Base-by-base conservation (phyloP, 1,140 invertebrate species). In the Elymnias hypermnestra region DNA sequence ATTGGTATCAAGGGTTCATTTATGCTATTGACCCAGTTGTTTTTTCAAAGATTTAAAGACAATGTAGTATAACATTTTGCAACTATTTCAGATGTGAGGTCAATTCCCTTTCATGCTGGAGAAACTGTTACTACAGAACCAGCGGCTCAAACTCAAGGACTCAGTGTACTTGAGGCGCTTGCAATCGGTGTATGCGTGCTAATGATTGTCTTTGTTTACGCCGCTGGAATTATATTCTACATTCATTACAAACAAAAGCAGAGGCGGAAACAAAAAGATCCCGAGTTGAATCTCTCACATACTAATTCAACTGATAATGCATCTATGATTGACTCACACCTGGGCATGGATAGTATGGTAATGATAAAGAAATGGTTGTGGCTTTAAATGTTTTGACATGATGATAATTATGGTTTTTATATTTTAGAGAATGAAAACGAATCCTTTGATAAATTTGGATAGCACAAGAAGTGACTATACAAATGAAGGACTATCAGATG, bases 391-490 rank as follows among this genome's bases (percentile, higher is more conserved):
- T n/a, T n/a, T n/a, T n/a, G n/a, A n/a, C n/a, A n/a, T n/a, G n/a
- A n/a, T n/a, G n/a, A n/a, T n/a, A n/a, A n/a, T n/a, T n/a, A n/a
- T n/a, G n/a, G n/a, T n/a, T 40, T 44, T 1, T 33, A 40, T 41
- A 39, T 79, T 70, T n/a, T 53, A 85, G 82, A 69, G 68, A 63
- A 33, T 85, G 37, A 85, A 85, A 63, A 76, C 72, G 4, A 83
- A 85, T 65, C 92, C 93, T 1, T 56, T 94, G 28, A 62, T 94
- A 6, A 75, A 67, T 35, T 45, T 83, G 15, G 71, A 70, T 8
- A 65, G 25, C 14, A 56, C 72, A 50, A 55, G 63, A 28, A 60
- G 46, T 25, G 75, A 82, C 44, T 84, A 70, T 38, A 53, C 76
- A n/a, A 59, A 67, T 37, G 57, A 68, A 17, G 72, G 73, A 3